These are phyloP conservation scores for Nysson spinosus DNA, from an alignment of 2,888 invertebrate species.

Conservation along the genomic window DNA sequence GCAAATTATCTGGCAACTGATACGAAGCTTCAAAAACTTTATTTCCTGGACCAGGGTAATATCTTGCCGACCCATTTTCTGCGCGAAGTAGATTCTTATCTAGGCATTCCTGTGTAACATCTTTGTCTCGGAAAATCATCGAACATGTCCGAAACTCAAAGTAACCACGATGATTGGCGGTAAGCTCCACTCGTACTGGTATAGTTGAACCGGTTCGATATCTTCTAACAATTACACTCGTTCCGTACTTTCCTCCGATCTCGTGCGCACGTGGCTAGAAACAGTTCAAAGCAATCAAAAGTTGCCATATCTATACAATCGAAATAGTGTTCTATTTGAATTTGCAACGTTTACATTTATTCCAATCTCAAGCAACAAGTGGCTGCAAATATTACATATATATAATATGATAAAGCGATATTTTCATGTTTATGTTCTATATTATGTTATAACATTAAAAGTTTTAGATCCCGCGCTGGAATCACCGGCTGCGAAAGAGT, in stretches of 20 bases:
- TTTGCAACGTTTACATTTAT: neutral
- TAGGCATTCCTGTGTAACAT: constrained; percentile 87
- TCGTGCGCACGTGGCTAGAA: constrained; percentile 86
- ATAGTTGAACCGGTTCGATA: constrained; percentile 85
- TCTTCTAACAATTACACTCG: constrained; percentile 88
- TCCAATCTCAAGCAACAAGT: too few species aligned
- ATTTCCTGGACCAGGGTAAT: constrained; percentile 88
- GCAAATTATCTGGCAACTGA: constrained; percentile 81
- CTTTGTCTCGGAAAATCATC: constrained; percentile 80
- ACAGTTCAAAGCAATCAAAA: neutral
- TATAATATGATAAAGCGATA: too few species aligned
- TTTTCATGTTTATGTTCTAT: too few species aligned
- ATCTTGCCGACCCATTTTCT: constrained; percentile 81
- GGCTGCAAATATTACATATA: too few species aligned
- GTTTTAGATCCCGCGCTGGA: too few species aligned
- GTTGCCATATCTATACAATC: neutral
- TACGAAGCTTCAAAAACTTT: constrained; percentile 88
- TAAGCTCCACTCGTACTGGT: constrained; percentile 88
- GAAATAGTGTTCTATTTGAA: neutral
- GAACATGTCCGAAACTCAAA: constrained; percentile 92
- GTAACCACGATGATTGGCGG: constrained; percentile 91
- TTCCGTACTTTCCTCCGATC: constrained; percentile 89
- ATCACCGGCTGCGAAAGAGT: too few species aligned
- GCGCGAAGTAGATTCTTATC: constrained; percentile 83
- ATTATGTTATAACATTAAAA: too few species aligned